phyloP scores from a whole-genome alignment of 1,140 invertebrate genomes.

The Drosophila serrata region DNA sequence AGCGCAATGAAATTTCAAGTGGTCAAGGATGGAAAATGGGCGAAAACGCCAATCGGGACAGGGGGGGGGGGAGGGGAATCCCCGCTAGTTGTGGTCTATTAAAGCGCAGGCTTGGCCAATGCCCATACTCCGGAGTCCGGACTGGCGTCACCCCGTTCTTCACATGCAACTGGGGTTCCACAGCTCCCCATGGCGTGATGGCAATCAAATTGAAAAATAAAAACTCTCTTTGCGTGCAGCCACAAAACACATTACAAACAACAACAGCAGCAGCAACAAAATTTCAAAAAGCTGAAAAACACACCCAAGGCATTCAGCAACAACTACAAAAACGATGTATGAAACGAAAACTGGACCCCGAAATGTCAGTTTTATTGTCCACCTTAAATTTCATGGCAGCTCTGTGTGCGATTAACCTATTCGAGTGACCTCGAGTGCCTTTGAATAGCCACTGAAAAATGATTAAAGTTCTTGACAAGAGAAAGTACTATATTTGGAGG shows the following conservation, averaged over 20 bases:
- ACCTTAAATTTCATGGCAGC: constrained; percentile 14
- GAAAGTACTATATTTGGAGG: not conserved
- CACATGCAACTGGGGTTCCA: constrained; percentile 23
- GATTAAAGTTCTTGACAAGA: constrained; percentile 4
- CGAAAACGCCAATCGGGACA: not conserved
- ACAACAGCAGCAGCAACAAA: too few relatives aligned
- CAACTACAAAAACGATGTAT: constrained; percentile 3
- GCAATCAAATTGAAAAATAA: constrained; percentile 50
- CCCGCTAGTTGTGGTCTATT: constrained; percentile 44
- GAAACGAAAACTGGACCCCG: constrained; percentile 1
- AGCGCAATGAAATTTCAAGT: constrained; percentile 71
- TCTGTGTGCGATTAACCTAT: constrained; percentile 11
- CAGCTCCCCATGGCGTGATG: constrained; percentile 37
- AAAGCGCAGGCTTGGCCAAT: constrained; percentile 42
- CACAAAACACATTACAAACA: constrained; percentile 3
- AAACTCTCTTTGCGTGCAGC: constrained; percentile 46
- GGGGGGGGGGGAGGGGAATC: not conserved
- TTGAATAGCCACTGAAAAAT: not conserved
- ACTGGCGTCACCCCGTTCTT: constrained; percentile 12
- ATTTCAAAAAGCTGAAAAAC: too few relatives aligned
- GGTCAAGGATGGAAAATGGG: constrained; percentile 41
- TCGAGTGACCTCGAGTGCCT: constrained; percentile 8
- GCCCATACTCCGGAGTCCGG: not conserved
- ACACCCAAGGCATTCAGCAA: constrained; percentile 12
- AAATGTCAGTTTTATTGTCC: constrained; percentile 16